Percentiles rank a stretch among this genome's conserved stretches.
Conservation (phyloP, 1,140 invertebrate genomes). For the Ephestia elutella region DNA sequence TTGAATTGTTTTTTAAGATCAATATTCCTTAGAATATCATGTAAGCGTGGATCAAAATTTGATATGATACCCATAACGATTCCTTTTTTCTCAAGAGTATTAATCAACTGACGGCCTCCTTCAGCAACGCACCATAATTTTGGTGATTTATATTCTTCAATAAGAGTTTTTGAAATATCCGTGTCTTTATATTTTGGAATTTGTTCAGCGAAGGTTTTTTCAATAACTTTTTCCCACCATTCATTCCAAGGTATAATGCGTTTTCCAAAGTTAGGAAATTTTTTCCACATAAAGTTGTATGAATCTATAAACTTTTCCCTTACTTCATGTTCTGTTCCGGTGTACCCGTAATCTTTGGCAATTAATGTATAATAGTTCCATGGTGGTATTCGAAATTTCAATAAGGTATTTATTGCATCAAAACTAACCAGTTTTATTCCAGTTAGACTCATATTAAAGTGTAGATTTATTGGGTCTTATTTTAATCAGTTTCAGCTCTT, state of each 20-base stretch:
- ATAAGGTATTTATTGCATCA: constrained; percentile 89
- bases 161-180: constrained; percentile 76
- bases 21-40: constrained; percentile 78
- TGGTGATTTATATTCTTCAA: constrained; percentile 79
- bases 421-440: constrained; percentile 80
- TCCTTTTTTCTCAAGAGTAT: constrained; percentile 69
- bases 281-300: constrained; percentile 76
- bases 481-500: too few relatives aligned
- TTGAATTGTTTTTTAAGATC: constrained; percentile 82
- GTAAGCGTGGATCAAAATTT: constrained; percentile 90
- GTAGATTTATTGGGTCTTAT: too few relatives aligned
- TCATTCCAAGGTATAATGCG: constrained; percentile 81
- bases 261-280: constrained; percentile 88
- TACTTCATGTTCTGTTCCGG: constrained; percentile 76
- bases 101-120: constrained; percentile 78
- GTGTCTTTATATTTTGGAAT: constrained; percentile 30
- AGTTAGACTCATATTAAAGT: constrained; percentile 30
- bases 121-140: constrained; percentile 82
- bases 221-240: constrained; percentile 87
- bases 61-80: constrained; percentile 86
- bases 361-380: constrained; percentile 83
- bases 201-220: constrained; percentile 77
- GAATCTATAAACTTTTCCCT: constrained; percentile 78
- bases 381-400: constrained; percentile 80
- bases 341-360: constrained; percentile 80